These are phyloP conservation scores for Ostrea edulis DNA, from an alignment of 1,140 invertebrate genomes.

Conservation along the genomic window DNA sequence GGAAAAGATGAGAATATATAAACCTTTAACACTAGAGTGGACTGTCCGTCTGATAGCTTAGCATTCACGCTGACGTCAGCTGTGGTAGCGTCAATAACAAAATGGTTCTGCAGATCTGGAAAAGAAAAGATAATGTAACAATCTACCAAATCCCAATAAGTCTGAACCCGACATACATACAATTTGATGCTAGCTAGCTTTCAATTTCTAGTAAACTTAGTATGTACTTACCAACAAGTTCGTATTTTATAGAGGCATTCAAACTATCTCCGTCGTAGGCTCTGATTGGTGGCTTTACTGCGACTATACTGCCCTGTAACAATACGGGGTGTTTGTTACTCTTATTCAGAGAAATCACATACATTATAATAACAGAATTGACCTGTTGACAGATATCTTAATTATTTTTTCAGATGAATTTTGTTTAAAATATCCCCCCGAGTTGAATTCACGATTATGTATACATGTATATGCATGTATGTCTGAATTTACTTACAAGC, in stretches of 20 bases:
- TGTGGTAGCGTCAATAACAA: slow-evolving; percentile 49
- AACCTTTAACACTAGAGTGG: slow-evolving; percentile 54
- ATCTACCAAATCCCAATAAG: background rate
- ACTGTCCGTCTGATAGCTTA: slow-evolving; percentile 6
- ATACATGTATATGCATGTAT: background rate
- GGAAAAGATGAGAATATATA: background rate
- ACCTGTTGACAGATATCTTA: no score
- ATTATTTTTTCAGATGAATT: background rate
- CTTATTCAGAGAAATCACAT: background rate
- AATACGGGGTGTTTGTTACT: background rate
- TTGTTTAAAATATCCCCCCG: background rate
- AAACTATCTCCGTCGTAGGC: slow-evolving; percentile 60
- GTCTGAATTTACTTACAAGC: slow-evolving; percentile 44
- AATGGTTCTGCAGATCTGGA: slow-evolving; percentile 46
- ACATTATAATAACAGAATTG: no score
- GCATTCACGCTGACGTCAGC: slow-evolving; percentile 45
- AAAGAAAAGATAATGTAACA: background rate
- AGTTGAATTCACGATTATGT: background rate
- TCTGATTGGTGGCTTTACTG: slow-evolving; percentile 53
- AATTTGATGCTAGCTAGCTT: background rate
- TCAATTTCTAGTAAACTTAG: background rate
- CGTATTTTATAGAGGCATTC: slow-evolving; percentile 54
- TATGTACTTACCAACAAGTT: slow-evolving; percentile 57
- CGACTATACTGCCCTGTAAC: slow-evolving; percentile 52
- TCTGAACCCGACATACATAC: no score